Evolutionary conservation across 2,888 invertebrate species (phyloP).

Genomic region (Eupithecia centaureata): DNA sequence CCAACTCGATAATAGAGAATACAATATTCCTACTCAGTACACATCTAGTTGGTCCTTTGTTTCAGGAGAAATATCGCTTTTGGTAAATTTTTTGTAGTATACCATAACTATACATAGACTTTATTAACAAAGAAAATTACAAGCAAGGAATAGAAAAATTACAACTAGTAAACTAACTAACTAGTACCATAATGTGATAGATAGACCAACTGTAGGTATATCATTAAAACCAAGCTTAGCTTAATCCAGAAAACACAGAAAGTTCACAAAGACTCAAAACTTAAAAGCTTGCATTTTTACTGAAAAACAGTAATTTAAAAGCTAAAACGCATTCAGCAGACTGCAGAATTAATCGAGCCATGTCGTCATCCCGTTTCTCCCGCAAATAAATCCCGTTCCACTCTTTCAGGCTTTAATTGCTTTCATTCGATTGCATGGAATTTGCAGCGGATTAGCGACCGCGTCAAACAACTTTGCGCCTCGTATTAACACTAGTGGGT

Average conservation of each 20-base stretch:
- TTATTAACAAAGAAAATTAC: too few relatives aligned
- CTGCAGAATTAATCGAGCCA: constrained; percentile 12
- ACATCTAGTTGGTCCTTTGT: background rate
- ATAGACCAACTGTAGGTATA: background rate
- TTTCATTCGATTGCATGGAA: constrained; percentile 29
- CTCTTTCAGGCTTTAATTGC: constrained; percentile 31
- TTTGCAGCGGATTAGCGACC: constrained; percentile 9
- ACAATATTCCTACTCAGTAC: background rate
- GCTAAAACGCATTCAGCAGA: constrained; percentile 7
- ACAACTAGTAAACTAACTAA: too few relatives aligned
- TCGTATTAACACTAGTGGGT: background rate
- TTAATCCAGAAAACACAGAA: background rate
- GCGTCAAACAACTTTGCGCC: background rate
- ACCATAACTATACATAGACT: too few relatives aligned
- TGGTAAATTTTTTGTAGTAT: too few relatives aligned
- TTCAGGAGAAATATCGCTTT: background rate
- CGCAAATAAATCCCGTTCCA: constrained; percentile 28
- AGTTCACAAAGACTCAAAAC: background rate
- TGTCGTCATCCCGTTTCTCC: too few relatives aligned
- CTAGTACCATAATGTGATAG: background rate
- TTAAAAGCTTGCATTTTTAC: background rate
- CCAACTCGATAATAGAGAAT: too few relatives aligned
- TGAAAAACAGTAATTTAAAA: background rate
- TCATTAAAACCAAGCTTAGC: background rate
- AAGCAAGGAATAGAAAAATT: too few relatives aligned